A percentile compares a stretch with the other conserved stretches of the same genome.
Conservation (phyloP, 2,797 vertebrate species). For the Eupleurogrammus muticus region DNA sequence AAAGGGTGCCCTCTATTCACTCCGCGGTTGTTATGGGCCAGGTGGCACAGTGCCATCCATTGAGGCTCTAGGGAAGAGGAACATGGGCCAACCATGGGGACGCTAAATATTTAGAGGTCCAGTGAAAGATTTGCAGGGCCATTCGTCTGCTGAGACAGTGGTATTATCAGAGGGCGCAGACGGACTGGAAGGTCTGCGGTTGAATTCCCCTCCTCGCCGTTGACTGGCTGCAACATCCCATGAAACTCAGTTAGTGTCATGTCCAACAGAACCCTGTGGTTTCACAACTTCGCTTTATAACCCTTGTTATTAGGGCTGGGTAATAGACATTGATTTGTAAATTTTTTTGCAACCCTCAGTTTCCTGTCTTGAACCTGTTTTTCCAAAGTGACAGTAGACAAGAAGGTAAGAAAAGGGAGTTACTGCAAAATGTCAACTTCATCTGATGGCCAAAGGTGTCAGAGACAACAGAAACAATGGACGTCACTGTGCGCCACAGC, state of each 20-base stretch:
- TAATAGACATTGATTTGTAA: slow-evolving; percentile 40
- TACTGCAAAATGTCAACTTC: too few species aligned
- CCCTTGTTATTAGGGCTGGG: slow-evolving; percentile 30
- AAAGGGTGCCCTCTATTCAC: slow-evolving; percentile 70
- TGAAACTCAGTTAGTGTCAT: slow-evolving; percentile 31
- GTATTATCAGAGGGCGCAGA: slow-evolving; percentile 40
- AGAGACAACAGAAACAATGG: too few species aligned
- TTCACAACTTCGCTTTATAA: slow-evolving; percentile 52
- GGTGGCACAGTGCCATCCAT: slow-evolving; percentile 80
- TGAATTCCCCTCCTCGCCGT: slow-evolving; percentile 30
- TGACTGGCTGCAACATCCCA: slow-evolving; percentile 21
- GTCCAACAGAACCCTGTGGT: slow-evolving; percentile 26
- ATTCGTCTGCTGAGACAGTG: slow-evolving; percentile 57
- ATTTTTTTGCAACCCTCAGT: slow-evolving; percentile 30
- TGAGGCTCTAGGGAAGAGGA: slow-evolving; percentile 65
- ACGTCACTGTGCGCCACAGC: too few species aligned
- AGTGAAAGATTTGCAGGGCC: slow-evolving; percentile 73
- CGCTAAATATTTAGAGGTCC: slow-evolving; percentile 77
- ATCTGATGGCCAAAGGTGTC: too few species aligned
- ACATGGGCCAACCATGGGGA: slow-evolving; percentile 67
- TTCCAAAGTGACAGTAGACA: slow-evolving; percentile 9
- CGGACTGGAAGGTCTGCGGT: slow-evolving; percentile 36
- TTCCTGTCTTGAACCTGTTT: slow-evolving; percentile 49
- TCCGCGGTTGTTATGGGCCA: slow-evolving; percentile 62
- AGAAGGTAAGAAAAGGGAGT: not conserved